Percentiles rank a stretch among this genome's conserved stretches.
phyloP scores from a whole-genome alignment of 2,888 invertebrate genomes.

The Rhingia campestris region DNA sequence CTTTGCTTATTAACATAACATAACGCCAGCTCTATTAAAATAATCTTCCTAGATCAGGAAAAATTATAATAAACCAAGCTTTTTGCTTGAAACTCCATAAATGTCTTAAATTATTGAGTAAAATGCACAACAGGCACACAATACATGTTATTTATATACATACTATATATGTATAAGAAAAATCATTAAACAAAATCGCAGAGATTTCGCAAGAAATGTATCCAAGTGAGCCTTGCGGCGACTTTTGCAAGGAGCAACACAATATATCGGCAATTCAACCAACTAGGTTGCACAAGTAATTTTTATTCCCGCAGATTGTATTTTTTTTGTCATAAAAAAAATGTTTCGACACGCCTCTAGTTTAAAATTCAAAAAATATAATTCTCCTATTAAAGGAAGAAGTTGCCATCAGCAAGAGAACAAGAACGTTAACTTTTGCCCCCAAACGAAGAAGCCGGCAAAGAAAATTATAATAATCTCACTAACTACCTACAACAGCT shows the following conservation, averaged over 20 bases:
- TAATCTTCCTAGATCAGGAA: too few relatives aligned
- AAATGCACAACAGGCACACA: too few relatives aligned
- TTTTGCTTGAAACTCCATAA: too few relatives aligned
- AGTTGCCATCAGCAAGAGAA: constrained; percentile 52
- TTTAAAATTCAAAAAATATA: constrained; percentile 52
- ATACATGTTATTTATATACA: too few relatives aligned
- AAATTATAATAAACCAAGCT: too few relatives aligned
- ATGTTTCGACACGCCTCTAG: constrained; percentile 48
- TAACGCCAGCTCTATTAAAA: too few relatives aligned
- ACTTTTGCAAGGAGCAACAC: constrained; percentile 38
- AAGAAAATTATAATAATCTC: constrained; percentile 66
- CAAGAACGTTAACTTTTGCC: constrained; percentile 48
- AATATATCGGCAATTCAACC: constrained; percentile 44
- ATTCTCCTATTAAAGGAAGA: constrained; percentile 53
- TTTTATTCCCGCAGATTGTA: constrained; percentile 31
- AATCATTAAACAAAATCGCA: constrained; percentile 1
- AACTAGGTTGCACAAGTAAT: constrained; percentile 53
- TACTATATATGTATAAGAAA: constrained; percentile 6
- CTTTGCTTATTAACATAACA: too few relatives aligned
- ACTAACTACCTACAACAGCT: constrained; percentile 47
- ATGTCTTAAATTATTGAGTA: too few relatives aligned
- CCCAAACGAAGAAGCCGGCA: constrained; percentile 51
- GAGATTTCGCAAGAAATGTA: constrained; percentile 44
- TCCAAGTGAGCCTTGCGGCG: constrained; percentile 1
- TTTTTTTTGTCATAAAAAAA: constrained; percentile 20